Evolutionary conservation across 2,113 vertebrate species (phyloP).

Genomic region (Zingel zingel): DNA sequence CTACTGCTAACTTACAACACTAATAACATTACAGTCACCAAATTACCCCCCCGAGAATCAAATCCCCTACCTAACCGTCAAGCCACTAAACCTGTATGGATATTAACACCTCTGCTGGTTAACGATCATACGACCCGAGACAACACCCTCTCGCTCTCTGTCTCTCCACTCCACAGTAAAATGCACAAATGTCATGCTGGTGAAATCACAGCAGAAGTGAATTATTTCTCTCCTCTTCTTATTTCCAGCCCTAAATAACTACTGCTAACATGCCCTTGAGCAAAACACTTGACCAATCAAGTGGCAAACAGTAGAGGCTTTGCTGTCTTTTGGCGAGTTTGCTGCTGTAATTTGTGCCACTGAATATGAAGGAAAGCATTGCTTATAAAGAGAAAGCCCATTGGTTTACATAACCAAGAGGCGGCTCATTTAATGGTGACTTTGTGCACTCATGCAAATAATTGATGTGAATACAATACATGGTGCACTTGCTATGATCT

Average conservation of each 20-base stretch:
- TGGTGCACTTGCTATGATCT: not conserved
- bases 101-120: too few relatives aligned
- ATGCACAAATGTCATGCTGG: not conserved
- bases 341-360: not conserved
- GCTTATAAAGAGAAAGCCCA: not conserved
- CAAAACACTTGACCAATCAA: not conserved
- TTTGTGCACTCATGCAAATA: conserved; percentile 12
- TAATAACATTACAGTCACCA: too few relatives aligned
- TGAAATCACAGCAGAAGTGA: conserved; percentile 21
- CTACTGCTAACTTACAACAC: too few relatives aligned
- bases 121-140: too few relatives aligned
- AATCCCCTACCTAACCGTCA: too few relatives aligned
- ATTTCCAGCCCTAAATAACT: not conserved
- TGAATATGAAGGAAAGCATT: not conserved
- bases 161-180: not conserved
- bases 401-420: conserved; percentile 18
- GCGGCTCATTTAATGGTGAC: conserved; percentile 12
- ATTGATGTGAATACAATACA: conserved; percentile 26
- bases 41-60: too few relatives aligned
- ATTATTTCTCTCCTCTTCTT: not conserved
- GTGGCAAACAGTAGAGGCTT: not conserved
- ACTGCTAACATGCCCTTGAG: conserved; percentile 5
- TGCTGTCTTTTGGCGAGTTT: not conserved
- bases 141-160: too few relatives aligned
- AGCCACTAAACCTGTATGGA: too few relatives aligned